Conservation (phyloP, 2,113 vertebrate species). For the Python bivittatus region DNA sequence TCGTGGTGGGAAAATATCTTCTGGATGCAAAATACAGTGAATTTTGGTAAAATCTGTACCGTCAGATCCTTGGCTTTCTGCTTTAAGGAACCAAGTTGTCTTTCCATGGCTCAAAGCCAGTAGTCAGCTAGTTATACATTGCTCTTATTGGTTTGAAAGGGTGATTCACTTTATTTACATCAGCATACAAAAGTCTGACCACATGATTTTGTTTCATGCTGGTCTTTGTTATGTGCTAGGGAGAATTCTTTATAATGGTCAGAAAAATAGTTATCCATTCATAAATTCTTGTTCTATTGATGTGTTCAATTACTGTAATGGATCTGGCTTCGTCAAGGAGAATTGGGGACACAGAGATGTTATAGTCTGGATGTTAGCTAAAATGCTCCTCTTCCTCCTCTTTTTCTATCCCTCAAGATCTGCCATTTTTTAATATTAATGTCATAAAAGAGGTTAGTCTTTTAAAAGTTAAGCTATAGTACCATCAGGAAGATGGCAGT, state of each 20-base stretch:
- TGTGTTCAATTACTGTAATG: constrained; percentile 66
- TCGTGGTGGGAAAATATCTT: not conserved
- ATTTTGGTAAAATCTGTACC: not conserved
- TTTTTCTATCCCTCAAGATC: constrained; percentile 8
- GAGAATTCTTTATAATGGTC: not conserved
- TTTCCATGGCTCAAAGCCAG: not conserved
- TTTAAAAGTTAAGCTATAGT: constrained; percentile 33
- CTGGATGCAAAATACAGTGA: not conserved
- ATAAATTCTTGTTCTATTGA: constrained; percentile 52
- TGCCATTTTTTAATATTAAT: constrained; percentile 31
- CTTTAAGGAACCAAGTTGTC: not conserved
- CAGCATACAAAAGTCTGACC: not conserved
- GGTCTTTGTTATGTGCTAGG: not conserved
- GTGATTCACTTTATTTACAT: not conserved
- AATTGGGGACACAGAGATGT: constrained; percentile 50
- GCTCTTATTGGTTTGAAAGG: not conserved
- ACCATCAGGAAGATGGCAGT: constrained; percentile 42
- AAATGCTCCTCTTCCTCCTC: constrained; percentile 15
- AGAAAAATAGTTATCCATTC: not conserved
- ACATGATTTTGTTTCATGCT: not conserved
- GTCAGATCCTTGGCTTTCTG: not conserved
- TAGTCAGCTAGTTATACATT: not conserved
- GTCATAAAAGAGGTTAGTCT: constrained; percentile 27
- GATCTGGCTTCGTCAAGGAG: constrained; percentile 60
- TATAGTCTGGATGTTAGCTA: constrained; percentile 50